These are phyloP conservation scores for Lamprotornis superbus DNA, from an alignment of 2,113 vertebrate species.

Conservation along the genomic window DNA sequence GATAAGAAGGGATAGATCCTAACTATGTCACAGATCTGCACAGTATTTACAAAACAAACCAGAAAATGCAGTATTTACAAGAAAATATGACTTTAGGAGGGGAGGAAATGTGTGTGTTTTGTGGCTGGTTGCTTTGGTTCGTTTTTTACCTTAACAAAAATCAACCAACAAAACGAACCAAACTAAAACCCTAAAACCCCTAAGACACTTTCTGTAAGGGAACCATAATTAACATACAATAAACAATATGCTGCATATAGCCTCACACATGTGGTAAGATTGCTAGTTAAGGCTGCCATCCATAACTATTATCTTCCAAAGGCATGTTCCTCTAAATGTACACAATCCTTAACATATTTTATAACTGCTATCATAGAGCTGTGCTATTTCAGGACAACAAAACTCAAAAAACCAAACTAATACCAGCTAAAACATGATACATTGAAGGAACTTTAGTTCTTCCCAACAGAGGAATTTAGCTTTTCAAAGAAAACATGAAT, in stretches of 20 bases:
- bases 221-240: not conserved
- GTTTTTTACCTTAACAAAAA: rapidly evolving
- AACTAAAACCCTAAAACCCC: too few species aligned
- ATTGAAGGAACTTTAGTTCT: not conserved
- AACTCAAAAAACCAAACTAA: constrained; percentile 14
- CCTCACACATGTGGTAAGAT: rapidly evolving
- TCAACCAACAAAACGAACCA: not conserved
- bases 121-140: not conserved
- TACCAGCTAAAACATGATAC: not conserved
- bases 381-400: not conserved
- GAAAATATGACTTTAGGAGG: not conserved
- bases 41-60: not conserved
- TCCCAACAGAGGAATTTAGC: not conserved
- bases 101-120: not conserved
- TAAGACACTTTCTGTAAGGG: not conserved
- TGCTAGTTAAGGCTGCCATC: not conserved
- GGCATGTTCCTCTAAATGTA: not conserved
- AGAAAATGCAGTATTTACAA: not conserved
- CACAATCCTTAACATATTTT: not conserved
- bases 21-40: not conserved
- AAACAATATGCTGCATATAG: not conserved
- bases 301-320: not conserved
- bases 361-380: not conserved
- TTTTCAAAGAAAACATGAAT: not conserved
- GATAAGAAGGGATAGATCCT: not conserved